Evolutionary conservation across 2,888 invertebrate genomes (phyloP), one percentile per base, ranked within the genome.

Genomic region (Sesia apiformis): DNA sequence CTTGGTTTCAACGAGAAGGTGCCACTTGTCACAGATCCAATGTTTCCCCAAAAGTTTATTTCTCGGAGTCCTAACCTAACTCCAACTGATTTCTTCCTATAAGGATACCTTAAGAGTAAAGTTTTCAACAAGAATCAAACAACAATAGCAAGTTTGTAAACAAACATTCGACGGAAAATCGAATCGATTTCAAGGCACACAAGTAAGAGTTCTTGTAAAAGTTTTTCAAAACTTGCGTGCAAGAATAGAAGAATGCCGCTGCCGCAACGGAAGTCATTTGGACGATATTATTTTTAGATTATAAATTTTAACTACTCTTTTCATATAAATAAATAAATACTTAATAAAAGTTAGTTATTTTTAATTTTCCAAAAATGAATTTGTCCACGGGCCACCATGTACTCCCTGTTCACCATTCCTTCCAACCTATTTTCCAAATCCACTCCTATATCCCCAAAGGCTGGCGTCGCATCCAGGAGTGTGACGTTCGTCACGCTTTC

Each of bases 51-150:
- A 54, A 41, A 41, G 6, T 6, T 41, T 4, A 41, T 41, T 41
- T 41, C 41, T 5, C 41, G 41, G 41, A 41, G 41, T 6, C 41
- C 41, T 6, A 6, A 41, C 6, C 6, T 41, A 41, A 41, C 4
- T 41, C 41, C 41, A 41, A 6, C 41, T 53, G 62, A 59, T 60
- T 64, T 60, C 56, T 65, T 61, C 55, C 53, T 62, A 55, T 60
- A 59, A 58, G 55, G 60, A 56, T 60, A 60, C 61, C 61, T 64
- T 53, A 41, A 41, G 6, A 41, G 41, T 6, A 41, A 41, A 6
- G 41, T 41, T 57, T 63, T 58, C 52, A 59, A 41, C 6, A n/a
- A n/a, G n/a, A n/a, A n/a, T n/a, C n/a, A n/a, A n/a, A n/a, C n/a
- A n/a, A n/a, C n/a, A n/a, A 41, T 41, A 41, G 41, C 41, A 41